These are phyloP conservation scores for Coccyzus lansbergi DNA, from an alignment of 2,797 vertebrate species.

Conservation along the genomic window DNA sequence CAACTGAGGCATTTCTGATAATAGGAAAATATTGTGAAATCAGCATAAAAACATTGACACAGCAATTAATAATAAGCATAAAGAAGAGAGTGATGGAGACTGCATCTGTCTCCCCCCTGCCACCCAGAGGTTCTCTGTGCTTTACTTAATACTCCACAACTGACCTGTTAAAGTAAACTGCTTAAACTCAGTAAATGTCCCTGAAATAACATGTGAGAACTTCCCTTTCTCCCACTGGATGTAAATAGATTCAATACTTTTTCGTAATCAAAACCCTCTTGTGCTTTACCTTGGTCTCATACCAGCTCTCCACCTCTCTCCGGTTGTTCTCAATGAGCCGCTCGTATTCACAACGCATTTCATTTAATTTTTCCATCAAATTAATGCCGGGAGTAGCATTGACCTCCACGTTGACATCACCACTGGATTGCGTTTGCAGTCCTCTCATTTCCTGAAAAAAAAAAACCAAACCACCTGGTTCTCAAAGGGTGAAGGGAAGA, in stretches of 20 bases:
- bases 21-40: background rate
- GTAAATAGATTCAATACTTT: background rate
- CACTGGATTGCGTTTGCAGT: constrained; percentile 68
- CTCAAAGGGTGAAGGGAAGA: background rate
- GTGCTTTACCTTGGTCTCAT: constrained; percentile 84
- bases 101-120: background rate
- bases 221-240: background rate
- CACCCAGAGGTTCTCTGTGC: background rate
- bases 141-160: background rate
- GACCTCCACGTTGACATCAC: constrained; percentile 89
- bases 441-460: constrained; percentile 69
- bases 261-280: accelerated
- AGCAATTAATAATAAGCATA: background rate
- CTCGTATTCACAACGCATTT: constrained; percentile 89
- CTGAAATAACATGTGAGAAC: background rate
- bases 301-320: constrained; percentile 89
- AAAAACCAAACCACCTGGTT: background rate
- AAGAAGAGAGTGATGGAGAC: background rate
- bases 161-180: background rate
- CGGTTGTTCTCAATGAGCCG: constrained; percentile 86
- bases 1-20: background rate
- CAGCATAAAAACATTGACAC: background rate
- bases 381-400: constrained; percentile 88
- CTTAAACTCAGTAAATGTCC: background rate
- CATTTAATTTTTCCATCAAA: constrained; percentile 83